Evolutionary conservation across 2,888 invertebrate genomes (phyloP).

Genomic region (Drosophila acutilabella): DNA sequence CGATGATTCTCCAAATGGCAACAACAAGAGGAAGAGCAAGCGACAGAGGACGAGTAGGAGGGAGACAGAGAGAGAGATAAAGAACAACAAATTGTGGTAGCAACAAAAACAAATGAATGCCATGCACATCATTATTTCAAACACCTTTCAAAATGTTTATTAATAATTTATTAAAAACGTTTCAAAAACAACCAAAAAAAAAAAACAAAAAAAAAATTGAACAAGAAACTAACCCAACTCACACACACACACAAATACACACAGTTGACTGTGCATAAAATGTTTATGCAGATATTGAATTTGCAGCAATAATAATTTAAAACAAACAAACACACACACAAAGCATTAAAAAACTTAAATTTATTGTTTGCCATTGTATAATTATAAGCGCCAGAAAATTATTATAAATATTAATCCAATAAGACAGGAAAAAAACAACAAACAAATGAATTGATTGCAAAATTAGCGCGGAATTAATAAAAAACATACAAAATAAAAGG

Average conservation of each 20-base stretch:
- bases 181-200: slow-evolving; percentile 57
- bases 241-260: slow-evolving; percentile 17
- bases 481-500: neutral
- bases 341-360: slow-evolving; percentile 35
- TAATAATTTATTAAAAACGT: slow-evolving; percentile 60
- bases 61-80: too few species aligned
- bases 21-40: neutral
- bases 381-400: slow-evolving; percentile 39
- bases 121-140: slow-evolving; percentile 67
- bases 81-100: slow-evolving; percentile 4
- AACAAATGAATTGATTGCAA: slow-evolving; percentile 13
- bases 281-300: slow-evolving; percentile 30
- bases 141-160: slow-evolving; percentile 57
- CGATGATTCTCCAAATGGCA: slow-evolving; percentile 8
- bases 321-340: neutral
- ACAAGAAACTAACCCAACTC: slow-evolving; percentile 25
- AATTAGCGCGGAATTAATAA: slow-evolving; percentile 8
- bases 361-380: slow-evolving; percentile 62
- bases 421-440: slow-evolving; percentile 5
- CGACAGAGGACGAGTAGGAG: too few species aligned
- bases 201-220: slow-evolving; percentile 13
- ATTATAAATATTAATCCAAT: slow-evolving; percentile 22
- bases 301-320: slow-evolving; percentile 40
- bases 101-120: slow-evolving; percentile 25
- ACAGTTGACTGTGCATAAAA: slow-evolving; percentile 17